These are phyloP conservation scores for Danaus melanippus DNA, from an alignment of 1,140 invertebrate species.

Conservation along the genomic window DNA sequence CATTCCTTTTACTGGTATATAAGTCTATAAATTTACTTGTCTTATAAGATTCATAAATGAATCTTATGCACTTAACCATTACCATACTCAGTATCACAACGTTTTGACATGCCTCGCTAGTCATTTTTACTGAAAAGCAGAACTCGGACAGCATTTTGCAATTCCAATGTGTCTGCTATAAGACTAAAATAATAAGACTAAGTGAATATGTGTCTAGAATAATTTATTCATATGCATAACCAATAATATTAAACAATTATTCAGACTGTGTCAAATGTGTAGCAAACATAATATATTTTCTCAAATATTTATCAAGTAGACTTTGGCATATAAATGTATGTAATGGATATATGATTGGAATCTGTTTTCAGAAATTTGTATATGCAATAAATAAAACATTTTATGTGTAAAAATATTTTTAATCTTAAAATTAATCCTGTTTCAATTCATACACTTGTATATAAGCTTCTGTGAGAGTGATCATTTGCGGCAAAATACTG, in stretches of 20 bases:
- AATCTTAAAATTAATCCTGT: conserved; percentile 42
- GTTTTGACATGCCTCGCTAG: too few relatives aligned
- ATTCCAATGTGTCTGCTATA: conserved; percentile 12
- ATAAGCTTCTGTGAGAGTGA: conserved; percentile 98
- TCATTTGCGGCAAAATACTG: conserved; percentile 99
- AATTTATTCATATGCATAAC: conserved; percentile 10
- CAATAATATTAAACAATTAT: conserved; percentile 14
- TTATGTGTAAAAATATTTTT: conserved; percentile 28
- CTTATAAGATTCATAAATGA: too few relatives aligned
- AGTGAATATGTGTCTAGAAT: conserved; percentile 21
- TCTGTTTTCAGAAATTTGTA: conserved; percentile 43
- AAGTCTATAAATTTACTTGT: too few relatives aligned
- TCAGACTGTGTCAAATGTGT: conserved; percentile 16
- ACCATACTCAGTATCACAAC: too few relatives aligned
- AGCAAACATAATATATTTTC: conserved; percentile 25
- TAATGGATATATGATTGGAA: conserved; percentile 8
- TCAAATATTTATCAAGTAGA: conserved; percentile 14
- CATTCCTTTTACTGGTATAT: too few relatives aligned
- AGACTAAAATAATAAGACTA: conserved; percentile 7
- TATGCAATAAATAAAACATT: conserved; percentile 56
- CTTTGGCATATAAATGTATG: conserved; percentile 8
- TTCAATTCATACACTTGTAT: conserved; percentile 88
- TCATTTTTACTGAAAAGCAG: conserved; percentile 3
- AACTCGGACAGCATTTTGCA: conserved; percentile 17
- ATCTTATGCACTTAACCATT: too few relatives aligned